phyloP scores from a whole-genome alignment of 2,113 vertebrate genomes.

The Malurus elegans region DNA sequence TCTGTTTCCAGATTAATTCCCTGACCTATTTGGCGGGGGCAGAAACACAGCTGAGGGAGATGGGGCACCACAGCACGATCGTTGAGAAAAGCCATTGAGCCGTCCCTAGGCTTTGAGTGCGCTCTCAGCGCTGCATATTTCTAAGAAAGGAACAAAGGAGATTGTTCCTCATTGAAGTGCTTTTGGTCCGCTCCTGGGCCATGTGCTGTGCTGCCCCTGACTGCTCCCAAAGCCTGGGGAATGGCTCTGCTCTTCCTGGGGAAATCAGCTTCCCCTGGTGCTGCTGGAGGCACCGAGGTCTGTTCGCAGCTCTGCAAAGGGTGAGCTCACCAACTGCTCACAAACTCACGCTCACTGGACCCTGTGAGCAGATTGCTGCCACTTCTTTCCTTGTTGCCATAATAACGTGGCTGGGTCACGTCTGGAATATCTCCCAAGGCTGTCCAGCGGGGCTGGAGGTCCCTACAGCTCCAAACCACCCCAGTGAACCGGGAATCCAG shows the following conservation, averaged over 20 bases:
- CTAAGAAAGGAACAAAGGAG: neutral
- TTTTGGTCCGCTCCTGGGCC: neutral
- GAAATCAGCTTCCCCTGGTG: neutral
- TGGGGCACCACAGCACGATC: rapidly evolving
- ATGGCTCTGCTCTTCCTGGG: neutral
- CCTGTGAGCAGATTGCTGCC: neutral
- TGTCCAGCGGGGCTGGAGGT: neutral
- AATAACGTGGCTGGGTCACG: neutral
- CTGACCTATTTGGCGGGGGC: neutral
- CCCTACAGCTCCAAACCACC: neutral
- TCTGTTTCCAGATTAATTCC: neutral
- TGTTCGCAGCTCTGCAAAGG: neutral
- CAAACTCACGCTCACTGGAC: neutral
- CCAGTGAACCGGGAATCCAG: rapidly evolving
- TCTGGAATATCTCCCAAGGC: neutral
- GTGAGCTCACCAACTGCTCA: too few relatives aligned
- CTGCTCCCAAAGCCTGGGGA: neutral
- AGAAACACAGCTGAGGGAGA: neutral
- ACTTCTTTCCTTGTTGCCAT: neutral
- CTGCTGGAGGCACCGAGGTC: neutral
- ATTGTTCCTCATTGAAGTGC: neutral
- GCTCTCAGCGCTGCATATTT: neutral
- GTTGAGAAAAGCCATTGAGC: neutral
- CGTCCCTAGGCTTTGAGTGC: neutral
- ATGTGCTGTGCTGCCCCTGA: neutral